phyloP scores from a whole-genome alignment of 2,797 vertebrate genomes.

The Chloroceryle inda region DNA sequence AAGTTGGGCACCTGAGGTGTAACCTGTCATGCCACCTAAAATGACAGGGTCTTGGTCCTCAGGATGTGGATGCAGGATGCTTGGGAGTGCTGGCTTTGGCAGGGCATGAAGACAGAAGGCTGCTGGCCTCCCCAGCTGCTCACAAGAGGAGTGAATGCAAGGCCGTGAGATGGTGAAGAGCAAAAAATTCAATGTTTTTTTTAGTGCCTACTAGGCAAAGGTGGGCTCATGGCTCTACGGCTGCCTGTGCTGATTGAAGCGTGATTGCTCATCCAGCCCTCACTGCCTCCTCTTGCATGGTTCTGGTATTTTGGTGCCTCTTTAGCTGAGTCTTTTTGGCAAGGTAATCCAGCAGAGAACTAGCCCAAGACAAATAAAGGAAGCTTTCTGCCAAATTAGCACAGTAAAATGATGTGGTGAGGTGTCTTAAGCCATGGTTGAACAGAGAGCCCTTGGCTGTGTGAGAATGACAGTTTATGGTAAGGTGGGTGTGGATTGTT shows the following conservation, averaged over 20 bases:
- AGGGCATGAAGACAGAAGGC: rapidly evolving
- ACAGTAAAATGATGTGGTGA: background rate
- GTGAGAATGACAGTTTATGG: background rate
- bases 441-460: background rate
- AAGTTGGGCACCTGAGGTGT: background rate
- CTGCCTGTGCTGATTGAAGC: background rate
- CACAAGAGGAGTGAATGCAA: rapidly evolving
- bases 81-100: background rate
- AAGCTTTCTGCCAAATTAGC: background rate
- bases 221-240: background rate
- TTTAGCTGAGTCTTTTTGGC: background rate
- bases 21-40: background rate
- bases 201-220: background rate
- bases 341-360: background rate
- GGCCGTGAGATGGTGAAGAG: background rate
- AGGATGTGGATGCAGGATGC: background rate
- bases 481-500: background rate
- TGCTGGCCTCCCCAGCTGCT: background rate
- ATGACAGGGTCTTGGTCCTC: rapidly evolving
- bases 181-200: background rate
- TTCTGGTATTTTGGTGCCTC: background rate
- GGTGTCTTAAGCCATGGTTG: background rate
- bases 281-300: background rate
- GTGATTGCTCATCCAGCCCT: background rate
- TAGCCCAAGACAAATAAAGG: background rate